Evolutionary conservation across 2,888 invertebrate species (phyloP).

Genomic region (Gastracanthus pulcherrimus): DNA sequence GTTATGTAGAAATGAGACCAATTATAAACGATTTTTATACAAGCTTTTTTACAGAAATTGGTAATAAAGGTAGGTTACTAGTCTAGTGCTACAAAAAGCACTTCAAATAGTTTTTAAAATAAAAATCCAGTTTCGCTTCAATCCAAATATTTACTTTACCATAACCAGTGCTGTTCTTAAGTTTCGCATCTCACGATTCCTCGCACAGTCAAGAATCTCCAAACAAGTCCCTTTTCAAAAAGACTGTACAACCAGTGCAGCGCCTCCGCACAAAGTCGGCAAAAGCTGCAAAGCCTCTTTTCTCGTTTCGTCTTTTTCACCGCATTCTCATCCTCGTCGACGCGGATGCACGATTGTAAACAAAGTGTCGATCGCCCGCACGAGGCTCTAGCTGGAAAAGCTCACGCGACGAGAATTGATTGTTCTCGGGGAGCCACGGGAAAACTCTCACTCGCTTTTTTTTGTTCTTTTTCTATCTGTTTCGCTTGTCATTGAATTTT

Average conservation of each 20-base stretch:
- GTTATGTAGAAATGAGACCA: no score
- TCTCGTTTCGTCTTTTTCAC: conserved; percentile 1
- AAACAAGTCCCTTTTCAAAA: neutral
- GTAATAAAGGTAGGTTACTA: no score
- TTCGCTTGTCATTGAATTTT: conserved; percentile 40
- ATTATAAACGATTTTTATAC: no score
- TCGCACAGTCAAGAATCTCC: neutral
- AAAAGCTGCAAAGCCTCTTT: conserved; percentile 43
- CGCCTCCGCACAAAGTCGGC: neutral
- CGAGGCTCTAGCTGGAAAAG: conserved; percentile 31
- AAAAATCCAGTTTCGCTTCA: no score
- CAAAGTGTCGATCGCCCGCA: neutral
- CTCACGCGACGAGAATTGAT: conserved; percentile 48
- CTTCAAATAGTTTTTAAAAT: no score
- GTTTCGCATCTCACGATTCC: neutral
- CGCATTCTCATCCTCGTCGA: neutral
- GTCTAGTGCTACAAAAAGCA: no score
- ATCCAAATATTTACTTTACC: no score
- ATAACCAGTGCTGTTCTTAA: no score
- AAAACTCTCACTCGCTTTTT: conserved; percentile 5
- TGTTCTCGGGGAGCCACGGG: conserved; percentile 6
- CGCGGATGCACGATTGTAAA: conserved; percentile 12
- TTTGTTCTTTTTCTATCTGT: neutral
- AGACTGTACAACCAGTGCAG: neutral
- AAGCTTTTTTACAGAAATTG: no score